These are phyloP conservation scores for Planiliza haematocheilus DNA, from an alignment of 2,113 vertebrate species.

Conservation along the genomic window DNA sequence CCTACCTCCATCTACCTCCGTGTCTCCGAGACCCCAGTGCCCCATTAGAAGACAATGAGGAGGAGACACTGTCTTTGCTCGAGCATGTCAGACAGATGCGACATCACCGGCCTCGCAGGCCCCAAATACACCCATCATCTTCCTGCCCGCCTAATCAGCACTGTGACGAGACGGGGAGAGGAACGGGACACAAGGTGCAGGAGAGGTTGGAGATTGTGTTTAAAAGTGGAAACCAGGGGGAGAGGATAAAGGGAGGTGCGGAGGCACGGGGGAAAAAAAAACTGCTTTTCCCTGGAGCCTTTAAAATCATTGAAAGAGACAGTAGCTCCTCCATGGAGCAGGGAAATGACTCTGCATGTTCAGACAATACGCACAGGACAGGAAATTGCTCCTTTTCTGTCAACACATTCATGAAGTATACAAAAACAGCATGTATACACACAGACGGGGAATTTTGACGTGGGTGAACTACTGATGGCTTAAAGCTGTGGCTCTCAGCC, in stretches of 20 bases:
- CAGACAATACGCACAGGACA: neutral
- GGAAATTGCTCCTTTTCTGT: slow-evolving; percentile 1
- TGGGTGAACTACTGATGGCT: too few relatives aligned
- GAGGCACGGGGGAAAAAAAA: slow-evolving; percentile 21
- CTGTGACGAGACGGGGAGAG: slow-evolving; percentile 43
- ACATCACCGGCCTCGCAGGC: slow-evolving; percentile 45
- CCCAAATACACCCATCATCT: slow-evolving; percentile 67
- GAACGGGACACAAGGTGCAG: slow-evolving; percentile 41
- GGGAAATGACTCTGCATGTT: slow-evolving; percentile 9
- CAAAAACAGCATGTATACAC: neutral
- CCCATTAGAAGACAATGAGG: slow-evolving; percentile 62
- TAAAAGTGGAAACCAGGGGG: slow-evolving; percentile 55
- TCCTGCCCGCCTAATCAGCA: slow-evolving; percentile 56
- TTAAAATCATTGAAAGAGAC: slow-evolving; percentile 23
- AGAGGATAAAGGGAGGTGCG: slow-evolving; percentile 18
- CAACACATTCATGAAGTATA: neutral
- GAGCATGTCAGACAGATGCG: slow-evolving; percentile 66
- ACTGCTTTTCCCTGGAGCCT: slow-evolving; percentile 17
- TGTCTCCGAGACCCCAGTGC: slow-evolving; percentile 44
- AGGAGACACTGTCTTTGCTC: slow-evolving; percentile 54
- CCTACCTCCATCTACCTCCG: too few relatives aligned
- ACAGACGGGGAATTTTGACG: neutral
- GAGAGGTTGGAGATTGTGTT: slow-evolving; percentile 49
- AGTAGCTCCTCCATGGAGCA: slow-evolving; percentile 20
- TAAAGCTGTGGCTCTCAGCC: too few relatives aligned